Base-by-base conservation (phyloP, 2,797 vertebrate genomes). In the Onychomys torridus region DNA sequence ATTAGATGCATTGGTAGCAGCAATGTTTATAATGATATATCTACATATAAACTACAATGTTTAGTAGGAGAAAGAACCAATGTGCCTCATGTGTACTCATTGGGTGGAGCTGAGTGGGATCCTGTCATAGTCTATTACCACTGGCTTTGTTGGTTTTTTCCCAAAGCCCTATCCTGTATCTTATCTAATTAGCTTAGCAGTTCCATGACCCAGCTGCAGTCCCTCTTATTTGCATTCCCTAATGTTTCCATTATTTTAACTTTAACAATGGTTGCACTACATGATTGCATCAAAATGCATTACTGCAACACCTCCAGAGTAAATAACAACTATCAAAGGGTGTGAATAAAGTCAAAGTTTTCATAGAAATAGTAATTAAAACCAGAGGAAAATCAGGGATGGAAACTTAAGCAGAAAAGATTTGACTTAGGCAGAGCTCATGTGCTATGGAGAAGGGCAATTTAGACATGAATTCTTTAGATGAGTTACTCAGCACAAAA, bases 401-500 rank as follows among this genome's bases (percentile, higher is more conserved):
- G 21, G 19, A 90, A 49, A 95, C 90, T 89, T 90, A 83, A 94
- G 25, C 43, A 84, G 59, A 67, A 49, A 81, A 78, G 29, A 77
- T 88, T 63, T 96, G 52, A 93, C 5, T 92, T 82, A 57, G 27
- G 49, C 57, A 86, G 8, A 71, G 14, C 93, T 87, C 75, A 84
- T 76, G 17, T 77, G 57, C 57, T 83, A 75, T 34, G 71, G 61
- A 77, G 40, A 25, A 90, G 29, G 21, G 12, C 52, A 78, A 52
- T 77, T 89, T 59, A 19, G 65, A 86, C 12, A 25, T 11, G 29
- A 86, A 81, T 75, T 67, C 29, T 14, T 71, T 43, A 9, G 25
- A 92, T 85, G 57, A 86, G 71, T 86, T 10, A 76, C 90, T 95
- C 25, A 89, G 89, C 55, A 78, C 29, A 73, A 85, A 10, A 93